Evolutionary conservation across 2,113 vertebrate genomes (phyloP).

Genomic region (Albula goreensis): DNA sequence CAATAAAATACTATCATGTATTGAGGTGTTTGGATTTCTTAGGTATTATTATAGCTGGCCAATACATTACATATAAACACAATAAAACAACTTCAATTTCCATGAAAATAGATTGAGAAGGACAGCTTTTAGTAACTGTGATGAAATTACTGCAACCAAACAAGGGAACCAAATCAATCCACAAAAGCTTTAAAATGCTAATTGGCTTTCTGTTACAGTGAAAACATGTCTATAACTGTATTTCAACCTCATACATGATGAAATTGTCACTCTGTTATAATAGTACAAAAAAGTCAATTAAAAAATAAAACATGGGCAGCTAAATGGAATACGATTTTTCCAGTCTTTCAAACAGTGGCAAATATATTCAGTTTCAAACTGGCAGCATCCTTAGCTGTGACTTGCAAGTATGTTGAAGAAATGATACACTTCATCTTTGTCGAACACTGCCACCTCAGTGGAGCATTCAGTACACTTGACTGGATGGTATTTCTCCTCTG

Average conservation of each 20-base stretch:
- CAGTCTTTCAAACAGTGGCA: background rate
- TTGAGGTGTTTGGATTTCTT: background rate
- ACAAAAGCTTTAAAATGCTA: background rate
- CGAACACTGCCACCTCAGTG: conserved; percentile 91
- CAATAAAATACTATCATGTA: background rate
- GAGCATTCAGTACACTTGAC: conserved; percentile 88
- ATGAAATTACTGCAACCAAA: background rate
- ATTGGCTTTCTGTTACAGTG: background rate
- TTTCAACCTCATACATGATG: background rate
- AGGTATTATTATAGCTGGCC: background rate
- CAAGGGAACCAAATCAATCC: background rate
- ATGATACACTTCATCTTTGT: conserved; percentile 93
- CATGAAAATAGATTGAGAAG: no score
- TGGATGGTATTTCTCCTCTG: conserved; percentile 83
- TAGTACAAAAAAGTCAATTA: background rate
- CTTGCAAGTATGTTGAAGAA: conserved; percentile 96
- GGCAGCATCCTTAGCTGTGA: conserved; percentile 73
- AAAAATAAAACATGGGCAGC: background rate
- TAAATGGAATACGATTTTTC: background rate
- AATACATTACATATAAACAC: background rate
- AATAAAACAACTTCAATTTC: no score
- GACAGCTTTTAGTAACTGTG: no score
- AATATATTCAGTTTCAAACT: background rate
- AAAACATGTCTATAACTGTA: background rate
- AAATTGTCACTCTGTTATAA: background rate